A percentile compares a stretch with the other conserved stretches of the same genome.
Evolutionary conservation across 1,140 invertebrate species (phyloP).

Genomic region (Bombus impatiens): DNA sequence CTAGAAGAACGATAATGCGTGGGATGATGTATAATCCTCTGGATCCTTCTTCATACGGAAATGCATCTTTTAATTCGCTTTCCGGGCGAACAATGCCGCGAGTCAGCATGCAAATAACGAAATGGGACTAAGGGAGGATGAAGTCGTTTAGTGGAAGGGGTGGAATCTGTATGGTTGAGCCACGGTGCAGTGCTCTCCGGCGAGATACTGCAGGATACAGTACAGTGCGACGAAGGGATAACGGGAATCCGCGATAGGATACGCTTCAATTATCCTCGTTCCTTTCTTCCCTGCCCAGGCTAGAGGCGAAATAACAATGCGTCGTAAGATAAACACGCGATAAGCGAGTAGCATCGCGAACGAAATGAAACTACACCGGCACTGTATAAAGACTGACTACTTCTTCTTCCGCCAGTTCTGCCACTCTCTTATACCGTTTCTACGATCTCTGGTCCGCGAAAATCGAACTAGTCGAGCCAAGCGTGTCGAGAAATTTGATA

Average conservation of each 20-base stretch:
- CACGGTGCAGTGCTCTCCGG: constrained; percentile 37
- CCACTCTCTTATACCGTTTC: not conserved
- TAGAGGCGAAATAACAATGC: constrained; percentile 75
- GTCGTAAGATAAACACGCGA: constrained; percentile 75
- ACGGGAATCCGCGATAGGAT: constrained; percentile 69
- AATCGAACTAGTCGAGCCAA: not conserved
- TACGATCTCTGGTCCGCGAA: not conserved
- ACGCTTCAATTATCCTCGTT: constrained; percentile 75
- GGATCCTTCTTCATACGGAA: constrained; percentile 9
- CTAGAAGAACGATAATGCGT: not conserved
- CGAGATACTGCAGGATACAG: constrained; percentile 26
- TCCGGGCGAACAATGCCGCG: constrained; percentile 52
- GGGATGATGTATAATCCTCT: not conserved
- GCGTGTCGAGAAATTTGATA: too few species aligned
- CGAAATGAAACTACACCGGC: constrained; percentile 74
- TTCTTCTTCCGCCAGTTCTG: constrained; percentile 6
- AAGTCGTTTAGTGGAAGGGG: not conserved
- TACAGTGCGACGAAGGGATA: constrained; percentile 38
- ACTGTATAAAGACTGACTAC: constrained; percentile 63
- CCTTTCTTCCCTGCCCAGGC: constrained; percentile 61
- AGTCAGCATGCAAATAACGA: not conserved
- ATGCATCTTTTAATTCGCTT: constrained; percentile 57
- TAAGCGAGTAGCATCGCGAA: constrained; percentile 66
- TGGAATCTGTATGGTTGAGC: not conserved
- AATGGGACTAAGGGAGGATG: not conserved